phyloP scores from a whole-genome alignment of 2,113 vertebrate genomes.

The Miniopterus natalensis region DNA sequence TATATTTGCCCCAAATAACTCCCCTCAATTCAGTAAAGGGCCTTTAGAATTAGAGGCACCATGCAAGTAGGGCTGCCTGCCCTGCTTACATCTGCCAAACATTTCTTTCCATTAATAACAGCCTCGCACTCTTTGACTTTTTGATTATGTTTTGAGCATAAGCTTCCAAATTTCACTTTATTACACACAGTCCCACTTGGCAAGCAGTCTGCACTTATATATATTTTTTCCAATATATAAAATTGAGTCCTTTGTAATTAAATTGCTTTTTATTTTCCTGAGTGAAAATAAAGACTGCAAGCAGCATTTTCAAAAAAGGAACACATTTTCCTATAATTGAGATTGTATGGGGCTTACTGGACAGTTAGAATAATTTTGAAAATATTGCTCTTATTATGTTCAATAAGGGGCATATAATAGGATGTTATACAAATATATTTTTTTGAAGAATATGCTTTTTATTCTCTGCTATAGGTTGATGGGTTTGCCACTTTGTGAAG shows the following conservation, averaged over 20 bases:
- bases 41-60: background rate
- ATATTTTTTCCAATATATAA: constrained; percentile 45
- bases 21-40: background rate
- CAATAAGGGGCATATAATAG: background rate
- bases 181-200: background rate
- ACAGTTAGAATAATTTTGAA: constrained; percentile 44
- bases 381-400: constrained; percentile 39
- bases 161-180: constrained; percentile 44
- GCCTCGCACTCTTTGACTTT: background rate
- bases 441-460: constrained; percentile 34
- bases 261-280: constrained; percentile 62
- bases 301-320: constrained; percentile 35
- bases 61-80: background rate
- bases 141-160: constrained; percentile 47
- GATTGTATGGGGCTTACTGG: background rate
- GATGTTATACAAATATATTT: background rate
- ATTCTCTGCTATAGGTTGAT: constrained; percentile 37
- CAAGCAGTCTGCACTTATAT: background rate
- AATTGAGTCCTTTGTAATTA: constrained; percentile 55
- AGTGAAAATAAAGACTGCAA: constrained; percentile 43
- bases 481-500: constrained; percentile 2
- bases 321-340: background rate
- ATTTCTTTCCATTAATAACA: constrained; percentile 43
- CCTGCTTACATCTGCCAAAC: background rate
- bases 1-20: background rate